Evolutionary conservation across 2,888 invertebrate species (phyloP), one percentile per base, ranked within the genome.

Genomic region (Myopa tessellatipennis): DNA sequence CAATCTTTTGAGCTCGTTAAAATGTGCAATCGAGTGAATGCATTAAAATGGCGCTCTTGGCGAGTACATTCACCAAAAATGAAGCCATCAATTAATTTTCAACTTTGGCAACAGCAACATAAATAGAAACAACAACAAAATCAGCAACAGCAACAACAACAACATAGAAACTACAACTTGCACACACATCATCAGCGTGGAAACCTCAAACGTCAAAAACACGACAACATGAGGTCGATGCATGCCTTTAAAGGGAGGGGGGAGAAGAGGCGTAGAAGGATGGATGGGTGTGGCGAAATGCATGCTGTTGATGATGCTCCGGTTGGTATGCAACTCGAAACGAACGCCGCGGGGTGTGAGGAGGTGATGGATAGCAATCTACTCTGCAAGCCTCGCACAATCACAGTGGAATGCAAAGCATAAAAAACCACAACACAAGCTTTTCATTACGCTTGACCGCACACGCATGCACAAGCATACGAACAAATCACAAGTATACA

Each of bases 191-290:
- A 78, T 80, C 78, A 55, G 78, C 70, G 72, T 79, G 61, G 78
- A 79, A 77, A 78, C 80, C 81, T 73, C 81, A 80, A 80, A 80
- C 80, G 81, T 80, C 81, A 81, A 80, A 80, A 80, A 80, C 81
- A 81, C 79, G 78, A 80, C 79, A 80, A 81, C 79, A 80, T 69
- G 75, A 75, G 75, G 75, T 75, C 65, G 38, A 3, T 63, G 69
- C 38, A n/a, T 55, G n/a, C 14, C 14, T 50, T 50, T 50, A 50
- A 50, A 50, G 18, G 40, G 12, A 70, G 45, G 45, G 7, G 7
- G 45, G 16, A 16, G 18, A 16, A 34, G 60, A 16, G 4, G 38
- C 40, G 61, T 4, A 4, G 14, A 12, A 14, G 36, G 70, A 12
- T 12, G 12, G 26, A 14, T 52, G 36, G 14, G 70, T 26, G 55